phyloP scores from a whole-genome alignment of 2,797 vertebrate genomes.

The Jordanella pulchra region DNA sequence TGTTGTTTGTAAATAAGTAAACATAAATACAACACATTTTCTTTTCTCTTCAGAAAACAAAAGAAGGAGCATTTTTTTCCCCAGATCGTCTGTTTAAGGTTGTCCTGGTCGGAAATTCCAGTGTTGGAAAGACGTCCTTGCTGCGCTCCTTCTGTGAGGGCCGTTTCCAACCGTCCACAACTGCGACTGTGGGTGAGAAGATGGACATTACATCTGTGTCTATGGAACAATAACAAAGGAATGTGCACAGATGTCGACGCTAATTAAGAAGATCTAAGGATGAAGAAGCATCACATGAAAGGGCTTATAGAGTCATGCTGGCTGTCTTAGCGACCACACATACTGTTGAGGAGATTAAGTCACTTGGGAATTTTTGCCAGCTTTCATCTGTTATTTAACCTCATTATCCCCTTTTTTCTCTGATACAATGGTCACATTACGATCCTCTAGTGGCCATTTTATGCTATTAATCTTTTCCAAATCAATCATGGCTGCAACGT shows the following conservation, averaged over 20 bases:
- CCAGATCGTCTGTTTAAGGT: slow-evolving; percentile 92
- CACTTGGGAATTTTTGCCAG: slow-evolving; percentile 40
- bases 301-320: slow-evolving; percentile 71
- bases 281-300: slow-evolving; percentile 73
- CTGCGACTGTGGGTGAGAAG: slow-evolving; percentile 90
- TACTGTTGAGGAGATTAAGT: slow-evolving; percentile 74
- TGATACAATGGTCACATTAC: not conserved
- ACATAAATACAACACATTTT: not conserved
- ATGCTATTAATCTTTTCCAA: not conserved
- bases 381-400: slow-evolving; percentile 57
- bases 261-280: slow-evolving; percentile 20
- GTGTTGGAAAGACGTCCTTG: slow-evolving; percentile 93
- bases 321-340: slow-evolving; percentile 48
- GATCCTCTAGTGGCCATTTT: slow-evolving; percentile 32
- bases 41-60: slow-evolving; percentile 57
- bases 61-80: slow-evolving; percentile 61
- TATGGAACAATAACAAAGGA: slow-evolving; percentile 11
- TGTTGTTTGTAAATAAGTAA: not conserved
- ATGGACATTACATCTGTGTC: slow-evolving; percentile 8
- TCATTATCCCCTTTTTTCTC: slow-evolving; percentile 17
- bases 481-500: not conserved
- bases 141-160: slow-evolving; percentile 89
- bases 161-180: slow-evolving; percentile 81
- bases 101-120: slow-evolving; percentile 91
- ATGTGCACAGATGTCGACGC: slow-evolving; percentile 22